These are phyloP conservation scores for Elysia chlorotica DNA, from an alignment of 1,140 invertebrate species.

Conservation along the genomic window DNA sequence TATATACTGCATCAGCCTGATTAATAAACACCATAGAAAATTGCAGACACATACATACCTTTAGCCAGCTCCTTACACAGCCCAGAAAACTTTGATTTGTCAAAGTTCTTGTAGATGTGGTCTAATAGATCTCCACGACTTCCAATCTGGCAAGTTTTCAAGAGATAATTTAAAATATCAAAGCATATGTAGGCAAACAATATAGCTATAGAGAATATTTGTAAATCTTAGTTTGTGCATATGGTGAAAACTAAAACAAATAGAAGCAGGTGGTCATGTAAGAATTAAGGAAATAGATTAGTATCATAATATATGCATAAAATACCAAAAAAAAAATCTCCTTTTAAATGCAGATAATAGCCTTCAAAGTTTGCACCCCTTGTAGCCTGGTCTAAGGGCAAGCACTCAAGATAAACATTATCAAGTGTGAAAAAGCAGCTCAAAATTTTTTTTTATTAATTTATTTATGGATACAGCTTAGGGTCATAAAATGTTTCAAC, in stretches of 20 bases:
- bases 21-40: too few species aligned
- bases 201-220: background rate
- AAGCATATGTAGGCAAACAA: too few species aligned
- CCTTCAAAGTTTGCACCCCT: too few species aligned
- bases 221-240: background rate
- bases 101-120: constrained; percentile 81
- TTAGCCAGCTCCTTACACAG: constrained; percentile 77
- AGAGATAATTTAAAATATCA: too few species aligned
- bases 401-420: too few species aligned
- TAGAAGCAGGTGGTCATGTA: background rate
- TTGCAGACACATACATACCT: constrained; percentile 61
- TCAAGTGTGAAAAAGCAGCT: background rate
- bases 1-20: background rate
- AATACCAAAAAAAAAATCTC: too few species aligned
- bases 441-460: background rate
- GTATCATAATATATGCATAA: background rate
- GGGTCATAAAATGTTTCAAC: too few species aligned
- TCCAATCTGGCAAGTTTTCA: constrained; percentile 60
- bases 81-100: constrained; percentile 80
- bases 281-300: background rate
- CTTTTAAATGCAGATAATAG: too few species aligned
- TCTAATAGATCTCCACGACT: constrained; percentile 70
- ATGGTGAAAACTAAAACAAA: background rate
- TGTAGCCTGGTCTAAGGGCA: too few species aligned
- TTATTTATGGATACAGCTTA: background rate